A percentile compares a stretch with the other conserved stretches of the same genome.
Conservation (phyloP, 2,797 vertebrate species). For the Xiphophorus birchmanni region DNA sequence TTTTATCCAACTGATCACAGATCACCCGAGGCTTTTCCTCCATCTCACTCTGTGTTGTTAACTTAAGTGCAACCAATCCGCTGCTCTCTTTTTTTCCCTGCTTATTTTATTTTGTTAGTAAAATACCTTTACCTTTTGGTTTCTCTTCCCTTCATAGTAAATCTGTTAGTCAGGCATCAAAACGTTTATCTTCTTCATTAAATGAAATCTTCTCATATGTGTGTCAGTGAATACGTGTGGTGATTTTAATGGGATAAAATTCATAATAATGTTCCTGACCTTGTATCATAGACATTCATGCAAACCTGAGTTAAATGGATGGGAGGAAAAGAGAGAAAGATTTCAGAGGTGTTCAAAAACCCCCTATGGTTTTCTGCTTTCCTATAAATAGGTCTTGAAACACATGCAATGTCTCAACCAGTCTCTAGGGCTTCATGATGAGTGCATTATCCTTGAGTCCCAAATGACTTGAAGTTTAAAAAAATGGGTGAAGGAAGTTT, state of each 20-base stretch:
- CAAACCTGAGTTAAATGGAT: conserved; percentile 5
- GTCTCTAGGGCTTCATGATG: conserved; percentile 51
- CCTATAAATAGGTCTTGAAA: conserved; percentile 24
- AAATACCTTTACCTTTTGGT: not conserved
- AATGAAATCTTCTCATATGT: not conserved
- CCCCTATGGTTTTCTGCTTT: not conserved
- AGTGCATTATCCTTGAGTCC: conserved; percentile 52
- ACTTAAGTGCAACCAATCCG: conserved; percentile 2
- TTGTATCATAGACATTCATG: conserved; percentile 10
- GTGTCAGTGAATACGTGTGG: not conserved
- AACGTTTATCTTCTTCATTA: not conserved
- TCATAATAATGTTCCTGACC: not conserved
- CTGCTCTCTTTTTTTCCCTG: not conserved
- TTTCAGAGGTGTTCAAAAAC: not conserved
- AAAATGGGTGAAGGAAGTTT: conserved; percentile 56
- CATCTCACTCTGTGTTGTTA: conserved; percentile 17
- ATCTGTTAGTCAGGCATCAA: not conserved
- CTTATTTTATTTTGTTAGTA: not conserved
- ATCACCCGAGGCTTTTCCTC: conserved; percentile 21
- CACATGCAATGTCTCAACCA: conserved; percentile 37
- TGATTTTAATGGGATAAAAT: not conserved
- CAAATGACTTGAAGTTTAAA: conserved; percentile 42
- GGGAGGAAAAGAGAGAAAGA: conserved; percentile 16
- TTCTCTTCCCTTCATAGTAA: conserved; percentile 9
- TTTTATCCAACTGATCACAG: conserved; percentile 29